Percentiles rank a stretch among this genome's conserved stretches.
phyloP scores from a whole-genome alignment of 2,888 invertebrate genomes.

The Hipparchia sbordonii region DNA sequence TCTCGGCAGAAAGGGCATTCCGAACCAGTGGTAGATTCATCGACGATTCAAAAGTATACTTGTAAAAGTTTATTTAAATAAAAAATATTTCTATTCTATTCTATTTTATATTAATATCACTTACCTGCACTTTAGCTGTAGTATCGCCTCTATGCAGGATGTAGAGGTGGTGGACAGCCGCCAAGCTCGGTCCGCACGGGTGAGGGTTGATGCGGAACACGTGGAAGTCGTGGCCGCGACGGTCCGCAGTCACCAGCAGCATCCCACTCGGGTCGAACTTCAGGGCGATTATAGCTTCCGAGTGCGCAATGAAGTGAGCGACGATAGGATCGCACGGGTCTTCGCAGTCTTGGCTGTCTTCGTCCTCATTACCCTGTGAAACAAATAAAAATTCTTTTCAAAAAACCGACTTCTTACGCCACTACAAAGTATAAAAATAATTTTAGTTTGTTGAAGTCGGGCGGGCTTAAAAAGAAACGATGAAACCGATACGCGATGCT shows the following conservation, averaged over 20 bases:
- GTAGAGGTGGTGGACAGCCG: slow-evolving; percentile 97
- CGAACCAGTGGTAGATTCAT: no score
- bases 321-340: slow-evolving; percentile 89
- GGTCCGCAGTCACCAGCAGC: slow-evolving; percentile 94
- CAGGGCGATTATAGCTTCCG: slow-evolving; percentile 94
- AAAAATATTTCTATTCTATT: no score
- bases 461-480: no score
- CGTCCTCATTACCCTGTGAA: slow-evolving; percentile 73
- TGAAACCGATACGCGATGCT: no score
- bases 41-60: no score
- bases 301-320: slow-evolving; percentile 94
- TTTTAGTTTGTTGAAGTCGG: no score
- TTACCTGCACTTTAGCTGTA: slow-evolving; percentile 95
- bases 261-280: slow-evolving; percentile 96
- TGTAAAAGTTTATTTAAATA: no score
- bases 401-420: no score
- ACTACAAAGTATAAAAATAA: no score
- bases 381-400: not conserved
- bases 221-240: slow-evolving; percentile 97
- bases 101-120: no score
- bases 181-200: slow-evolving; percentile 92
- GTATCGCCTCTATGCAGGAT: slow-evolving; percentile 97
- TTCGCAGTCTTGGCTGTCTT: slow-evolving; percentile 83
- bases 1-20: no score
- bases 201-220: slow-evolving; percentile 97